phyloP scores from a whole-genome alignment of 1,140 invertebrate genomes.

The Meloidogyne exigua region DNA sequence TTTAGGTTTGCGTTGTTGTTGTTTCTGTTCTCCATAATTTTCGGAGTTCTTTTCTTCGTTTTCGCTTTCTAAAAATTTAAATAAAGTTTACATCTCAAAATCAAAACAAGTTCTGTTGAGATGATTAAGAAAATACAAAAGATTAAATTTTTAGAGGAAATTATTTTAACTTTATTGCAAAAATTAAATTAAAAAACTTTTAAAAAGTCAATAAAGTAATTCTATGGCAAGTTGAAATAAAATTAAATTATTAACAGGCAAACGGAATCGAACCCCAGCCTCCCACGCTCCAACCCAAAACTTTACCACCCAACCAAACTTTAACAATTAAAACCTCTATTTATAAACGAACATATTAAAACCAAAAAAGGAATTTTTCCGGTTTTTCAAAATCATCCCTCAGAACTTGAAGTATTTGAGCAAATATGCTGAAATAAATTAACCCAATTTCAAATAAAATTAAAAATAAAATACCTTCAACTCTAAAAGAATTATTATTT shows the following conservation, averaged over 20 bases:
- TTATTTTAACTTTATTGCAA: too few relatives aligned
- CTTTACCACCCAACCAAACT: background rate
- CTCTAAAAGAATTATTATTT: background rate
- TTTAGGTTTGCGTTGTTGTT: background rate
- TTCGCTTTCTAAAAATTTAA: background rate
- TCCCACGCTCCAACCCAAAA: background rate
- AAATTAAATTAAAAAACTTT: too few relatives aligned
- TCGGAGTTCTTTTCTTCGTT: background rate
- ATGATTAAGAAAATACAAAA: too few relatives aligned
- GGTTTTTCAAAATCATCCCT: too few relatives aligned
- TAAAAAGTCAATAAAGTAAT: too few relatives aligned
- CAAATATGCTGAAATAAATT: too few relatives aligned
- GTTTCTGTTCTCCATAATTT: slow-evolving; percentile 1
- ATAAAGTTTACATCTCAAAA: background rate
- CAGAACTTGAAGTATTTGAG: too few relatives aligned
- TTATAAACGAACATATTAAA: too few relatives aligned
- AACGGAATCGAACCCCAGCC: background rate
- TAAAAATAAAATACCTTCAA: background rate
- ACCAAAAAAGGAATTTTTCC: too few relatives aligned
- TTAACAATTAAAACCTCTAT: background rate
- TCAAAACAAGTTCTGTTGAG: too few relatives aligned
- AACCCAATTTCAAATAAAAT: background rate
- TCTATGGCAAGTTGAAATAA: too few relatives aligned
- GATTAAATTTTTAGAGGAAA: too few relatives aligned
- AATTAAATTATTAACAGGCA: background rate